These are phyloP conservation scores for Anarhynchus alexandrinus DNA, from an alignment of 2,113 vertebrate species.

Conservation along the genomic window DNA sequence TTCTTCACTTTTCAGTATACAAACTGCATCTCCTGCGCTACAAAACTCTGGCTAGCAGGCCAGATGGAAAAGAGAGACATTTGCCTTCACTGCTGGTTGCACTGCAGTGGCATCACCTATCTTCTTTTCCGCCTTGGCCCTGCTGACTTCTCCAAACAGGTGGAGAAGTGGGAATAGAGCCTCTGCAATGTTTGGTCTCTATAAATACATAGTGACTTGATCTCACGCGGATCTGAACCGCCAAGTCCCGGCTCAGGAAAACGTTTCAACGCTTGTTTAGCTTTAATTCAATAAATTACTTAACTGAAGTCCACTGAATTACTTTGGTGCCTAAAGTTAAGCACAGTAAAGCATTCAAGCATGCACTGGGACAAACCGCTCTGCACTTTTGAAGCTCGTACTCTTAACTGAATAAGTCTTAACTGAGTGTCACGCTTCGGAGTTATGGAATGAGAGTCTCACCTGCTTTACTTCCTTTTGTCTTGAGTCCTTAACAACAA, in stretches of 20 bases:
- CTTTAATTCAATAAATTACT: neutral
- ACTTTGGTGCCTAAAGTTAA: neutral
- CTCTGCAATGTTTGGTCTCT: neutral
- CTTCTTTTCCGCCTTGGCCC: neutral
- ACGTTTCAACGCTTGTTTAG: neutral
- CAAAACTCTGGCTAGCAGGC: neutral
- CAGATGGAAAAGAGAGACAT: neutral
- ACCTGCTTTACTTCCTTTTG: conserved; percentile 4
- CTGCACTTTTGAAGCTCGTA: neutral
- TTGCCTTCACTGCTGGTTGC: neutral
- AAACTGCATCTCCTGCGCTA: neutral
- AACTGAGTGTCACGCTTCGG: neutral
- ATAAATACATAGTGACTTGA: neutral
- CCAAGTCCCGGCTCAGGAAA: neutral
- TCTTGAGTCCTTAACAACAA: conserved; percentile 24
- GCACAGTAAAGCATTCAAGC: neutral
- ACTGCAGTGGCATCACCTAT: neutral
- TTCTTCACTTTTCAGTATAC: neutral
- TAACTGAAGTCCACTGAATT: neutral
- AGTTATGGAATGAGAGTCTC: conserved; percentile 18
- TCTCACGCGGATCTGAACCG: neutral
- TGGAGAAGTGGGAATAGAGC: neutral
- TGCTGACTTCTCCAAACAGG: neutral
- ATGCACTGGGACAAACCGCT: neutral
- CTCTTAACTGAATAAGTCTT: neutral